Base-by-base conservation (phyloP, 1,140 invertebrate genomes). In the Ooceraea biroi region DNA sequence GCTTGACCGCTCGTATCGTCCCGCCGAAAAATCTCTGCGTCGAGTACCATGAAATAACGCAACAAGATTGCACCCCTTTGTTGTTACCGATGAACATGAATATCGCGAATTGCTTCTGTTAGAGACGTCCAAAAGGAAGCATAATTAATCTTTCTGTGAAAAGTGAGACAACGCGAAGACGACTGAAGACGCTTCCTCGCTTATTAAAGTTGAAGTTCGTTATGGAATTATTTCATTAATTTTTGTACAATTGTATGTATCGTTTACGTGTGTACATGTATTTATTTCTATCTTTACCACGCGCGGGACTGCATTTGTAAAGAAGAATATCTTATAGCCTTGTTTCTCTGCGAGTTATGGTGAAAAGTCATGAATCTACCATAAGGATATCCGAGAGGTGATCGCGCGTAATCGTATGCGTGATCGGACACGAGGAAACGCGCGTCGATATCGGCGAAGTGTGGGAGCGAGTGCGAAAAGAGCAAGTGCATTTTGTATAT, bases 401-500 rank as follows among this genome's bases (percentile, higher is more conserved):
- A 63, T 63, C 27, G 8, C 7, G 30, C 7, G 22, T 36, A 30
- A 63, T 63, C 22, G 22, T 30, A 30, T 7, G 36, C 19, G 19
- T 22, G n/a, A 65, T 66, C 63, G 2, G 36, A 52, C 46, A 50
- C 3, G 60, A 22, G 48, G 11, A 27, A 66, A 55, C 10, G 27
- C 36, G 48, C 12, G 60, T 61, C 22, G 30, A 63, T n/a, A 22
- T 12, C 17, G 17, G 55, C 60, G 30, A 22, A 44, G 57, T 41
- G 8, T 22, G 36, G 48, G 11, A n/a, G 14, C 48, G 41, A 50
- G 44, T 46, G 17, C 52, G 55, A n/a, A 12, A n/a, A 46, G 52
- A 55, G 69, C 22, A 30, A 76, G 36, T 73, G 73, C 19, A 84
- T 60, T 89, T 88, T 93, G 91, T 92, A 93, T 92, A 93, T 92